These are phyloP conservation scores for Tetragonula carbonaria DNA, from an alignment of 2,888 invertebrate species.

Conservation along the genomic window DNA sequence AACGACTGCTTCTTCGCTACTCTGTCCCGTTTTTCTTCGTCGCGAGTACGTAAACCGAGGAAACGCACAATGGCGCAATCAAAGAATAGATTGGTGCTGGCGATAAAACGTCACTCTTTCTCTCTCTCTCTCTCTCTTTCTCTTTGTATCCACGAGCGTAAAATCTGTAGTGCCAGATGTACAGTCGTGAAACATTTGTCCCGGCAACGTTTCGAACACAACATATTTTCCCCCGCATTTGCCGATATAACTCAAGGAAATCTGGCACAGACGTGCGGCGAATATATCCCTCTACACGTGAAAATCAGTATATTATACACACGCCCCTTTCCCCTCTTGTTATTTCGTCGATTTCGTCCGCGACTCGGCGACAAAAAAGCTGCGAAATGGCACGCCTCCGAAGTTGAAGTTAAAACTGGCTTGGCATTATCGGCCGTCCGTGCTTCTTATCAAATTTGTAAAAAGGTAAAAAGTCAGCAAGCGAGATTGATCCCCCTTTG, in stretches of 20 bases:
- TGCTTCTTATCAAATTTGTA: neutral
- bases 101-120: slow-evolving; percentile 34
- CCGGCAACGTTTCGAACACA: slow-evolving; percentile 50
- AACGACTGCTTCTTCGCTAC: neutral
- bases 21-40: neutral
- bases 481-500: no score
- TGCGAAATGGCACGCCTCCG: no score
- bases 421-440: neutral
- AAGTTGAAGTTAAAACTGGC: no score
- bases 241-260: slow-evolving; percentile 60
- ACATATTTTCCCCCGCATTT: slow-evolving; percentile 54
- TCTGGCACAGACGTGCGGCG: slow-evolving; percentile 55
- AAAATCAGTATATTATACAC: slow-evolving; percentile 58
- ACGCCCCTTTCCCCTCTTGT: neutral
- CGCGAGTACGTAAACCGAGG: slow-evolving; percentile 26
- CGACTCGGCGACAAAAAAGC: neutral
- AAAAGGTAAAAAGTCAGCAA: neutral
- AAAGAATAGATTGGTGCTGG: slow-evolving; percentile 44
- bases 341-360: slow-evolving; percentile 18
- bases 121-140: neutral
- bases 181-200: slow-evolving; percentile 49
- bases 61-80: slow-evolving; percentile 52
- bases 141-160: slow-evolving; percentile 24
- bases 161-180: slow-evolving; percentile 14
- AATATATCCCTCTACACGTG: slow-evolving; percentile 47